A percentile compares a stretch with the other conserved stretches of the same genome.
Conservation (phyloP, 2,113 vertebrate genomes). For the Equus przewalskii region DNA sequence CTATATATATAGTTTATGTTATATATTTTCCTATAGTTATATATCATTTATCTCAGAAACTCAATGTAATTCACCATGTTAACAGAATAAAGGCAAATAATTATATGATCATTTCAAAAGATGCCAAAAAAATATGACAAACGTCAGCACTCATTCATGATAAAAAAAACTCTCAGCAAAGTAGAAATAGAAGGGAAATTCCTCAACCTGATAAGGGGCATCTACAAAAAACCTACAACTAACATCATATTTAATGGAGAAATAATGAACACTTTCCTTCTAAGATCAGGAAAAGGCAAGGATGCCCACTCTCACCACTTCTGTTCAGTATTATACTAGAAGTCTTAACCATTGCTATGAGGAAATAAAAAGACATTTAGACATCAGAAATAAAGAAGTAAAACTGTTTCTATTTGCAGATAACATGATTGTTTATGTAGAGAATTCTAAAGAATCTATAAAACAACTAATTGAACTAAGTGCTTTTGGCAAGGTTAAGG, state of each 20-base stretch:
- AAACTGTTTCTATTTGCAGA: neutral
- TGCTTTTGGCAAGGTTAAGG: neutral
- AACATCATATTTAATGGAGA: neutral
- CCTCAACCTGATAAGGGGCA: too few species aligned
- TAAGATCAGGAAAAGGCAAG: neutral
- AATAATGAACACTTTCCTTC: neutral
- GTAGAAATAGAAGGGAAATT: too few species aligned
- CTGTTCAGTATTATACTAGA: neutral
- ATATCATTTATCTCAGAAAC: conserved; percentile 3
- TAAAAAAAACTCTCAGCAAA: too few species aligned
- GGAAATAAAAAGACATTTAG: neutral
- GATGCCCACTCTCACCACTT: neutral
- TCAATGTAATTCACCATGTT: neutral
- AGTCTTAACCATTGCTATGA: neutral
- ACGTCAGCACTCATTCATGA: too few species aligned
- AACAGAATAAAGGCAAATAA: neutral
- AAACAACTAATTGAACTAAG: neutral
- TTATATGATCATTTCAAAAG: too few species aligned
- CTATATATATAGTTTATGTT: too few species aligned
- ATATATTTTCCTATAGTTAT: too few species aligned
- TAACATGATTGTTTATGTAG: neutral
- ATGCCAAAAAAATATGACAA: too few species aligned
- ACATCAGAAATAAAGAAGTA: neutral
- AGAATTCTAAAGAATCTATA: neutral
- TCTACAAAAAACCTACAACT: too few species aligned